Base-by-base conservation (phyloP, 2,888 invertebrate genomes). In the Melinaea marsaeus region DNA sequence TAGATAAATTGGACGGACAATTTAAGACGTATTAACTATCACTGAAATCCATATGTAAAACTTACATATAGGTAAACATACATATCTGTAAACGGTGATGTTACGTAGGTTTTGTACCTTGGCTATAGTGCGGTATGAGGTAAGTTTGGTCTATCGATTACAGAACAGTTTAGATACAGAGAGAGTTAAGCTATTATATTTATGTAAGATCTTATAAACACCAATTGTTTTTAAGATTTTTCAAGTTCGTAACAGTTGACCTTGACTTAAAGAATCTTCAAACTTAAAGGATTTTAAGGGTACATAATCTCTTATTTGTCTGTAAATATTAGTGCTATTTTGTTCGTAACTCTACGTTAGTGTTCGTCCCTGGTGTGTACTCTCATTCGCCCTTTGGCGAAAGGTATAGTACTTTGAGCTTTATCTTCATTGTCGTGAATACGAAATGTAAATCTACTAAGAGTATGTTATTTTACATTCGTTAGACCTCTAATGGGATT, bases 271-370 rank as follows among this genome's bases (percentile, higher is more conserved):
- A 3, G 4, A 48, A n/a, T 4, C n/a, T 13, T 48, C n/a, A 42
- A 35, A 47, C 55, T 65, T 48, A 58, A 56, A 56, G 42, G 55
- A 46, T 58, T 64, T 61, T 45, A 57, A 55, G 54, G 60, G 47
- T 65, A 54, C 60, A 65, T 60, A 51, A 47, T 61, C 48, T 63
- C 55, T 51, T 47, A 46, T 57, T 55, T 54, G 60, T 56, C 51
- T 64, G 42, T 33, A 51, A 46, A 35, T 56, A 46, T 58, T 62
- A 55, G 62, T 60, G 60, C 61, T 58, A 55, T 63, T 51, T 58
- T 56, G 13, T 33, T 54, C 63, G 58, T 63, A 66, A 61, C 45
- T 61, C 59, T 54, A 56, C 51, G 61, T 61, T 63, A 62, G 37
- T 11, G 60, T 13, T 11, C 7, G 9, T 5, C 42, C 42, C 35